Percentiles rank a stretch among this genome's conserved stretches.
Evolutionary conservation across 30 jellyfish, hydroid and myxozoan species (phyloP).

Genomic region (Phacellophora camtschatica): DNA sequence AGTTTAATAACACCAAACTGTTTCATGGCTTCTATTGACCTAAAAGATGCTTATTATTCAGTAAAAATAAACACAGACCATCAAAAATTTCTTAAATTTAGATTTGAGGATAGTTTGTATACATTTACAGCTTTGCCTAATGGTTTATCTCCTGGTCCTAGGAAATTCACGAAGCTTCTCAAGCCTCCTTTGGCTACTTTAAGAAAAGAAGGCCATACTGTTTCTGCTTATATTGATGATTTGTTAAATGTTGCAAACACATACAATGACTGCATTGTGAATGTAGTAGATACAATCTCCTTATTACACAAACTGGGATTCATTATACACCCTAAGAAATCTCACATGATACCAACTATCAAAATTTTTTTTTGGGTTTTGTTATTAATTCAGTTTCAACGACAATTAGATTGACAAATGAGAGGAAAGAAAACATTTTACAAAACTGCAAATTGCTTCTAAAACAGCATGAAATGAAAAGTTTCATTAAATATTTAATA

Average conservation of each 20-base stretch:
- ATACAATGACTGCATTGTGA: constrained; percentile 6
- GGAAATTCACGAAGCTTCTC: constrained; percentile 22
- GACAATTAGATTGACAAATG: constrained; percentile 16
- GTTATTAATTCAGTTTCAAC: constrained; percentile 32
- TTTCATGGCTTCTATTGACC: constrained; percentile 60
- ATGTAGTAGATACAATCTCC: constrained; percentile 7
- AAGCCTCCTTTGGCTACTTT: constrained; percentile 5
- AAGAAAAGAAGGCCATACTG: neutral
- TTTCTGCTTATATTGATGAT: constrained; percentile 38
- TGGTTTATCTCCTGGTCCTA: constrained; percentile 18
- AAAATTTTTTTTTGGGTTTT: constrained; percentile 41
- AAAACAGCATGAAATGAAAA: no score
- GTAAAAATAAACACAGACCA: constrained; percentile 24
- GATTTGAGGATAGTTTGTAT: neutral
- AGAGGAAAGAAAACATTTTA: constrained; percentile 7
- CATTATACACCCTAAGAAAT: constrained; percentile 45
- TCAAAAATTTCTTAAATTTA: constrained; percentile 46
- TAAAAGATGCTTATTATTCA: constrained; percentile 63
- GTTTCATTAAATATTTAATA: no score
- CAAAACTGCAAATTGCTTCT: no score
- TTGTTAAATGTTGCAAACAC: neutral
- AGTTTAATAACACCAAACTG: constrained; percentile 42
- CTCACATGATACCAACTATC: constrained; percentile 42
- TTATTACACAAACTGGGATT: constrained; percentile 19
- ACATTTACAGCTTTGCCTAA: constrained; percentile 24